These are phyloP conservation scores for Raja brachyura DNA, from an alignment of 2,113 vertebrate genomes.

Conservation along the genomic window DNA sequence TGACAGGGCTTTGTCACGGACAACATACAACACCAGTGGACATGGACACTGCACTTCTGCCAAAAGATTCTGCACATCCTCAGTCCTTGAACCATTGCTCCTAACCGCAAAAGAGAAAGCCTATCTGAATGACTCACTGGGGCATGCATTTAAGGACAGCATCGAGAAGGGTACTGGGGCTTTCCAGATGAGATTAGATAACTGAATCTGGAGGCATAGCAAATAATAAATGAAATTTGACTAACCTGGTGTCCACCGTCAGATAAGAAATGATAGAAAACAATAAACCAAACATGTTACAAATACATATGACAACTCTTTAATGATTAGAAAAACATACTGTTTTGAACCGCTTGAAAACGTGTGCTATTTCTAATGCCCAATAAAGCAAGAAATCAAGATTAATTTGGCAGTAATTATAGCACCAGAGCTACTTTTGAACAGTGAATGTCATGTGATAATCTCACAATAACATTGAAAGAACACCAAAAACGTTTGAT, in stretches of 20 bases:
- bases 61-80: background rate
- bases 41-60: background rate
- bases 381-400: background rate
- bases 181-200: background rate
- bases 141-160: too few relatives aligned
- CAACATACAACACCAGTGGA: background rate
- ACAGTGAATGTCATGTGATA: background rate
- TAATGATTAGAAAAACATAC: conserved; percentile 10
- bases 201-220: background rate
- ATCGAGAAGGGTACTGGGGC: background rate
- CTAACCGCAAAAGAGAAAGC: background rate
- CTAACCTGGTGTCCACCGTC: background rate
- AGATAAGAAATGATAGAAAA: background rate
- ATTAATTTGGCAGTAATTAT: background rate
- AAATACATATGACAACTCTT: background rate
- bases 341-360: background rate
- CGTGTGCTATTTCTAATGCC: background rate
- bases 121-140: background rate
- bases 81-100: background rate
- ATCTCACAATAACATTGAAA: background rate
- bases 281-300: background rate
- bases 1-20: background rate
- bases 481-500: background rate
- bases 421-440: background rate
- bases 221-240: background rate